Evolutionary conservation across 2,888 invertebrate genomes (phyloP).

Genomic region (Phytoseiulus persimilis): DNA sequence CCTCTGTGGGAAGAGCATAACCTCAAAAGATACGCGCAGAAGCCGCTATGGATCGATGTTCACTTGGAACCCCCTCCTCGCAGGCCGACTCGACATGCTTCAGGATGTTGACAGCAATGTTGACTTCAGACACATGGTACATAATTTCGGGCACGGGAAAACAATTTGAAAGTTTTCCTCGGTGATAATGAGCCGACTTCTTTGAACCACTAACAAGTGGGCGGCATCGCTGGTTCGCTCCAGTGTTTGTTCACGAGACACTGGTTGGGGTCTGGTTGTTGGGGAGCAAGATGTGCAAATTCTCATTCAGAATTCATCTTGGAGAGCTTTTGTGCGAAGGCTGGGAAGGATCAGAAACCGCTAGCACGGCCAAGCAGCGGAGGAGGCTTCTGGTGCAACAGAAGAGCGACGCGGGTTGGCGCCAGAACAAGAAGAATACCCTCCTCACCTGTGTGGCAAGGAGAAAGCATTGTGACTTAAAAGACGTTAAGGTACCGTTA

Average conservation of each 20-base stretch:
- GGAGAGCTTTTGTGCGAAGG: background rate
- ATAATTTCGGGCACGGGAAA: background rate
- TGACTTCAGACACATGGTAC: background rate
- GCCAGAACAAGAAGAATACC: constrained; percentile 15
- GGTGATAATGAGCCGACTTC: background rate
- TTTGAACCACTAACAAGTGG: background rate
- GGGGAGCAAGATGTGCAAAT: background rate
- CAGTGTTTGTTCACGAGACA: background rate
- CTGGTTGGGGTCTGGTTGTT: background rate
- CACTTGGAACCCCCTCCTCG: background rate
- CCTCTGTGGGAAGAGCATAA: background rate
- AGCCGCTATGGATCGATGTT: background rate
- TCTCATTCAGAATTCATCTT: background rate
- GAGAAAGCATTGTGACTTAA: constrained; percentile 29
- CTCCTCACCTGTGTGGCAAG: constrained; percentile 33
- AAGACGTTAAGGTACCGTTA: constrained; percentile 39
- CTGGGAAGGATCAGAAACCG: background rate
- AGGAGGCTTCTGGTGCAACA: constrained; percentile 9
- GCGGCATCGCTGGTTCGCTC: background rate
- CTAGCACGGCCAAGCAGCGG: background rate
- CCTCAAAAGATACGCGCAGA: background rate
- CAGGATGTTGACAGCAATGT: background rate
- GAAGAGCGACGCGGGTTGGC: constrained; percentile 14
- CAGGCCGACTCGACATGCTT: no score
- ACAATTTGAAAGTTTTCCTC: background rate